Conservation (phyloP, 2,797 vertebrate species). For the Enteromius viviparus region DNA sequence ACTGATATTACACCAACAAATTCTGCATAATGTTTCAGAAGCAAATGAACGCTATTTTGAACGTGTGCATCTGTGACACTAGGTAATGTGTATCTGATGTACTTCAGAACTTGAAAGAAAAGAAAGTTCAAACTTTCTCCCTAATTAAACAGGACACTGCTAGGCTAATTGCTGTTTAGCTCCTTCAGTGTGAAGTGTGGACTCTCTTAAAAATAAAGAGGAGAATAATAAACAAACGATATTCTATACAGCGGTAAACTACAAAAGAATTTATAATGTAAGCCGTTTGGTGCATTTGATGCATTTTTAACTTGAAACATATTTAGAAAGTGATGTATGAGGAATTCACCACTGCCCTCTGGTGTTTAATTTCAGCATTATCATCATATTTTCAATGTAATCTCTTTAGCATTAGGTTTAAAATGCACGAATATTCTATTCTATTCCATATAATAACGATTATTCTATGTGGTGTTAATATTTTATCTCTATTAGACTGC, state of each 20-base stretch:
- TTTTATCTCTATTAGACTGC: not conserved
- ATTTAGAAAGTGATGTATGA: not conserved
- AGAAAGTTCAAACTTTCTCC: not conserved
- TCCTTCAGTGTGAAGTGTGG: not conserved
- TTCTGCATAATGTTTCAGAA: not conserved
- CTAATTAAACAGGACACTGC: not conserved
- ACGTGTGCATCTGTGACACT: not conserved
- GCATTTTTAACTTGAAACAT: not conserved
- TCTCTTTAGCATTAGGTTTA: not conserved
- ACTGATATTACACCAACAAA: not conserved
- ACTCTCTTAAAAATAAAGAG: not conserved
- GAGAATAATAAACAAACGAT: not conserved
- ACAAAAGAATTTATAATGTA: not conserved
- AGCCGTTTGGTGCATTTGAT: not conserved
- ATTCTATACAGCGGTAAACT: not conserved
- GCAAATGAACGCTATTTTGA: not conserved
- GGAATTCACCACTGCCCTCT: slow-evolving; percentile 14
- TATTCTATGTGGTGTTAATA: not conserved
- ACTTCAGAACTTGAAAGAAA: not conserved
- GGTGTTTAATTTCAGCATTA: not conserved
- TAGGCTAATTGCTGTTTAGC: not conserved
- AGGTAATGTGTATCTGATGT: not conserved
- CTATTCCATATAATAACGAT: no score
- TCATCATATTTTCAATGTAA: not conserved
- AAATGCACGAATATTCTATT: not conserved